phyloP scores from a whole-genome alignment of 2,113 vertebrate species.

The Mormyrus iriodes region DNA sequence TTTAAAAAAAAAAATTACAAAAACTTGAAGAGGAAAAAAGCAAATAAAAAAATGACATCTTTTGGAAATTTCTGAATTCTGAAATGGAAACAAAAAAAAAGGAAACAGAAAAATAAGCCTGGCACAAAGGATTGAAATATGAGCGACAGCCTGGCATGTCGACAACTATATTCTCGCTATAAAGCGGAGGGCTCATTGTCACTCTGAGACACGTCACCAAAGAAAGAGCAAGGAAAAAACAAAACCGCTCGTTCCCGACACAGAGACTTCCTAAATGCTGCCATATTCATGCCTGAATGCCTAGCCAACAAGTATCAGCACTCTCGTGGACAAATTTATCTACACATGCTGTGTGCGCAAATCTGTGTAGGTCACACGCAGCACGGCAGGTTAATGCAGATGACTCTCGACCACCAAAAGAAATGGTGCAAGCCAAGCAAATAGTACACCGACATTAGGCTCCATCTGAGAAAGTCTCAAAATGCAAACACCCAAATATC shows the following conservation, averaged over 20 bases:
- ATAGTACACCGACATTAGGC: background rate
- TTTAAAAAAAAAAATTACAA: slow-evolving; percentile 72
- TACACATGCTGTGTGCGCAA: background rate
- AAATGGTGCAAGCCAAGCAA: background rate
- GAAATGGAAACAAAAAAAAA: slow-evolving; percentile 34
- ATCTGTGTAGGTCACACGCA: background rate
- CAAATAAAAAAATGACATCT: slow-evolving; percentile 37
- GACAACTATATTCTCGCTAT: background rate
- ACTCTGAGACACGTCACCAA: background rate
- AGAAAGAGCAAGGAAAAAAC: background rate
- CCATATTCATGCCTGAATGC: background rate
- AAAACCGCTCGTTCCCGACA: background rate
- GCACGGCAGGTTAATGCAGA: background rate
- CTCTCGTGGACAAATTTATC: background rate
- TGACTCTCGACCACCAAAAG: background rate
- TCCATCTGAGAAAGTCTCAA: background rate
- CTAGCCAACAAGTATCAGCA: background rate
- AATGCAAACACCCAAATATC: background rate
- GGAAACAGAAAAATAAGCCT: slow-evolving; percentile 40
- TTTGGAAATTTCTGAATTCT: slow-evolving; percentile 32
- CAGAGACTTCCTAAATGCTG: background rate
- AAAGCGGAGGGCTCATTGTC: background rate
- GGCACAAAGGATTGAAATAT: slow-evolving; percentile 55
- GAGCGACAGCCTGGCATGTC: slow-evolving; percentile 30
- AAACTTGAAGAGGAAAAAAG: slow-evolving; percentile 55